These are phyloP conservation scores for Macaca nemestrina DNA, from an alignment of 2,113 vertebrate species.

Conservation along the genomic window DNA sequence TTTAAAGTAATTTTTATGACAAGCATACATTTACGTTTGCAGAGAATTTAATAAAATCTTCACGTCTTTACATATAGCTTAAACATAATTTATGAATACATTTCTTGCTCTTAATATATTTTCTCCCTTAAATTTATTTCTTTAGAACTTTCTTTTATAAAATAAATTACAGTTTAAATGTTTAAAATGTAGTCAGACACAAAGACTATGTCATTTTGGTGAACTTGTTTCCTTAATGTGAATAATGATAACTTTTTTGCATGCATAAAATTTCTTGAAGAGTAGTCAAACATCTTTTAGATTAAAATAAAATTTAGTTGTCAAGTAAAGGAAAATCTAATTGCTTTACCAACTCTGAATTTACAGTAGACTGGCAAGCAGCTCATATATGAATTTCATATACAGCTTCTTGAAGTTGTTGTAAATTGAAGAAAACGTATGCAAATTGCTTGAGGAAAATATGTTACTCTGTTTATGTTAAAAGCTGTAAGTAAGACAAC, in stretches of 20 bases:
- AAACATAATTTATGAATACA: background rate
- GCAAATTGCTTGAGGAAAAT: constrained; percentile 48
- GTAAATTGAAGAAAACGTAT: constrained; percentile 47
- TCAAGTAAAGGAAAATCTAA: constrained; percentile 48
- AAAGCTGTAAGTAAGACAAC: constrained; percentile 41
- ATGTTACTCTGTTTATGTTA: constrained; percentile 37
- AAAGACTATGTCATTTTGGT: constrained; percentile 2
- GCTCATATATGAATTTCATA: constrained; percentile 43
- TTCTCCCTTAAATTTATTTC: background rate
- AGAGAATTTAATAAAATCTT: background rate
- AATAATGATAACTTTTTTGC: background rate
- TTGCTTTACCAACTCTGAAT: constrained; percentile 24
- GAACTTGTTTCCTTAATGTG: constrained; percentile 44
- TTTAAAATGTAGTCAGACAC: background rate
- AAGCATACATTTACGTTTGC: background rate
- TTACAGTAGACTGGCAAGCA: background rate
- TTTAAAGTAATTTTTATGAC: background rate
- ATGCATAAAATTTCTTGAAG: constrained; percentile 20
- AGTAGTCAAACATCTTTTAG: background rate
- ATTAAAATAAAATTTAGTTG: constrained; percentile 57
- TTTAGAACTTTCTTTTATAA: background rate
- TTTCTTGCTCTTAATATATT: background rate
- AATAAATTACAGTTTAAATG: background rate
- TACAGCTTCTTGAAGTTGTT: background rate
- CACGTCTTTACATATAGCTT: background rate